phyloP scores from a whole-genome alignment of 2,888 invertebrate species.

The Caenorhabditis sp. region DNA sequence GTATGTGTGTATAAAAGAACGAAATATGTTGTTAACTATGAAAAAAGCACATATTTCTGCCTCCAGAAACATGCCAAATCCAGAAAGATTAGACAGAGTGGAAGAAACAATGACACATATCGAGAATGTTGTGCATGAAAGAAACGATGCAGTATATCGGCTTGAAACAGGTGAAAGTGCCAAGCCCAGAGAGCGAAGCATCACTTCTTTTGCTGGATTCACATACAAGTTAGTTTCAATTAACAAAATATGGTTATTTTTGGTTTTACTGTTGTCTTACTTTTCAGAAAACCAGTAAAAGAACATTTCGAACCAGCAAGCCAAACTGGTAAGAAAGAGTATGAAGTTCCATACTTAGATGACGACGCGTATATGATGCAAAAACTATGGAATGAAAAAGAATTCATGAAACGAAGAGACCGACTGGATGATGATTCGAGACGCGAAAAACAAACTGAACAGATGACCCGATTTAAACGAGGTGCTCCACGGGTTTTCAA shows the following conservation, averaged over 20 bases:
- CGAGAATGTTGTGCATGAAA: constrained; percentile 86
- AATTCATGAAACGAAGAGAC: constrained; percentile 55
- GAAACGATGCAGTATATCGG: constrained; percentile 87
- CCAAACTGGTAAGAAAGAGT: constrained; percentile 55
- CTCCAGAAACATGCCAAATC: constrained; percentile 63
- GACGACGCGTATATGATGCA: constrained; percentile 69
- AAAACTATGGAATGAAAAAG: constrained; percentile 67
- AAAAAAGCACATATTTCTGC: constrained; percentile 77
- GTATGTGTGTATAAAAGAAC: constrained; percentile 88
- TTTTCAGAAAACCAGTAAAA: constrained; percentile 56
- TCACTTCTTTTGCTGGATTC: constrained; percentile 68
- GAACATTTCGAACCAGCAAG: constrained; percentile 56
- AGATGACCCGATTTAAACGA: constrained; percentile 47
- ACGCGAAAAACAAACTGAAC: constrained; percentile 37
- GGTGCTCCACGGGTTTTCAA: constrained; percentile 54
- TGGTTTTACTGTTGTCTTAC: too few relatives aligned
- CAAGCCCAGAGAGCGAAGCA: constrained; percentile 54
- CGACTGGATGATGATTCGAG: constrained; percentile 35
- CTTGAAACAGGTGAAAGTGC: constrained; percentile 86
- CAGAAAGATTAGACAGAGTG: constrained; percentile 68
- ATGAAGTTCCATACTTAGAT: constrained; percentile 67
- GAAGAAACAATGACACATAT: constrained; percentile 86
- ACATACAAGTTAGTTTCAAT: constrained; percentile 55
- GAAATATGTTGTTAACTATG: constrained; percentile 96
- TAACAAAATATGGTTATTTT: neutral